Evolutionary conservation across 2,797 vertebrate species (phyloP).

Genomic region (Acrossocheilus wenchowensis): DNA sequence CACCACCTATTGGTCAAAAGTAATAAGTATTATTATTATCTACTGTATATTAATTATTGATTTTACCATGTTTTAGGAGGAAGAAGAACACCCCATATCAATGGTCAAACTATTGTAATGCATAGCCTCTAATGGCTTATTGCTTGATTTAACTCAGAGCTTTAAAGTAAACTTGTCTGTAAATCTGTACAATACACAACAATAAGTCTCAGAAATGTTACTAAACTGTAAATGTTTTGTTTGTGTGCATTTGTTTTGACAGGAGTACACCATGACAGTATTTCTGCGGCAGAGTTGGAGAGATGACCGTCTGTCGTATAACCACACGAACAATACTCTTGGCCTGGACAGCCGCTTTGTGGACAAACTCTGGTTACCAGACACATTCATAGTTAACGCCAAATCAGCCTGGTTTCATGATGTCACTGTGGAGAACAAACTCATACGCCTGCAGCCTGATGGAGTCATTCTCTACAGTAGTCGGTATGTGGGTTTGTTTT

Average conservation of each 20-base stretch:
- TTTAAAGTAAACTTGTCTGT: neutral
- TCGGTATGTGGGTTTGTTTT: conserved; percentile 74
- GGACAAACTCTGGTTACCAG: conserved; percentile 97
- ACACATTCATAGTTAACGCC: conserved; percentile 98
- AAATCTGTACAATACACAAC: neutral
- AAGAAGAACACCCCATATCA: too few species aligned
- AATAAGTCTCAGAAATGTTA: neutral
- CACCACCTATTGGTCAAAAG: neutral
- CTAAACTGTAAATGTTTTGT: neutral
- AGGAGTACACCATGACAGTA: conserved; percentile 99
- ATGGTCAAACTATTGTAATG: neutral
- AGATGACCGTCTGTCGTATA: conserved; percentile 93
- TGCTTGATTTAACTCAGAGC: neutral
- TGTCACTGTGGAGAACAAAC: conserved; percentile 97
- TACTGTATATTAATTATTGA: neutral
- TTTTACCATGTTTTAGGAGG: neutral
- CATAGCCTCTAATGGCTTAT: neutral
- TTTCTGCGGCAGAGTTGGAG: conserved; percentile 97
- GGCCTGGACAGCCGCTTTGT: conserved; percentile 97
- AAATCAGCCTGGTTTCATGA: conserved; percentile 99
- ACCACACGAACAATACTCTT: conserved; percentile 95
- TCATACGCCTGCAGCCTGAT: conserved; percentile 95
- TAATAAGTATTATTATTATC: neutral
- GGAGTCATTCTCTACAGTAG: conserved; percentile 97
- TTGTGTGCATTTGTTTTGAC: conserved; percentile 48